phyloP scores from a whole-genome alignment of 2,888 invertebrate species.

The Agrotis clavis region DNA sequence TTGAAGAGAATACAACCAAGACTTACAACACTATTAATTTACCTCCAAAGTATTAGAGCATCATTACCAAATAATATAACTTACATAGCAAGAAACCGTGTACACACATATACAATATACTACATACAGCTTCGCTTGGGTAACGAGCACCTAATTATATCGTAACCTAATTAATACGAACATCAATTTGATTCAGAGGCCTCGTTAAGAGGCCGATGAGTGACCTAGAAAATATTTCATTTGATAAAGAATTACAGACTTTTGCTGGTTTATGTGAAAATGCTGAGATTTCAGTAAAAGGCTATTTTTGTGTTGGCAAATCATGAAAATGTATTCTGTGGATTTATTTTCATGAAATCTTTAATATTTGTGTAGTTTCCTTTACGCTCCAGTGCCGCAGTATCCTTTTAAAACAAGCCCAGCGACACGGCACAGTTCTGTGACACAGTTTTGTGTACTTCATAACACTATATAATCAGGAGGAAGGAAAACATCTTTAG shows the following conservation, averaged over 20 bases:
- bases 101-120: not conserved
- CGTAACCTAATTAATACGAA: constrained; percentile 55
- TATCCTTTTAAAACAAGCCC: too few species aligned
- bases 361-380: too few species aligned
- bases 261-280: not conserved
- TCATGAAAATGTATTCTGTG: too few species aligned
- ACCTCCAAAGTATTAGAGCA: not conserved
- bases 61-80: constrained; percentile 24
- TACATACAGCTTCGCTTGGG: constrained; percentile 39
- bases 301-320: too few species aligned
- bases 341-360: too few species aligned
- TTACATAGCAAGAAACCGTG: constrained; percentile 17
- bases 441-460: too few species aligned
- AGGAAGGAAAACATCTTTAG: too few species aligned
- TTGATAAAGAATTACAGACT: not conserved
- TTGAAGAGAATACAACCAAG: not conserved
- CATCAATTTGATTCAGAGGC: constrained; percentile 49
- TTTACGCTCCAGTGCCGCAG: too few species aligned
- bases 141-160: constrained; percentile 56
- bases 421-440: too few species aligned
- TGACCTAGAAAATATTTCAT: constrained; percentile 40
- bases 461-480: too few species aligned
- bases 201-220: constrained; percentile 10
- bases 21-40: not conserved
- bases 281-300: not conserved